Conservation (phyloP, 1,140 invertebrate genomes). For the Drosophila rhopaloa region DNA sequence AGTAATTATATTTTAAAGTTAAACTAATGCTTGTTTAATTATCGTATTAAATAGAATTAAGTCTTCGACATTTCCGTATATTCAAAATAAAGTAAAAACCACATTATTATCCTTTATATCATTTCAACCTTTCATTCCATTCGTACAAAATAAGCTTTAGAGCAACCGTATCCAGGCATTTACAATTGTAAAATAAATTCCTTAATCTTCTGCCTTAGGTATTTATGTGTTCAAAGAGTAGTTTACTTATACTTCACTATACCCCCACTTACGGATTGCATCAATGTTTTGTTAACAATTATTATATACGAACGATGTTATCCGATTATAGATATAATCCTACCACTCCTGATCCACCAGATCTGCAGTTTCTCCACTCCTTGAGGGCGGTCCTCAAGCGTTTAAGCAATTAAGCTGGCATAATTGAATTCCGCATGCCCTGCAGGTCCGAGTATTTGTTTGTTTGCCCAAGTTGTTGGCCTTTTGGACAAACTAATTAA, state of each 20-base stretch:
- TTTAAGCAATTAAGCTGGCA: conserved; percentile 56
- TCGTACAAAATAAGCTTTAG: too few relatives aligned
- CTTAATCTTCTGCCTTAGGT: too few relatives aligned
- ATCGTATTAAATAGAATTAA: too few relatives aligned
- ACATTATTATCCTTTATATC: too few relatives aligned
- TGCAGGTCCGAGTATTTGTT: conserved; percentile 28
- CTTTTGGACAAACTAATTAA: conserved; percentile 74
- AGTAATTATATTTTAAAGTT: too few relatives aligned
- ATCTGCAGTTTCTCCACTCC: not conserved
- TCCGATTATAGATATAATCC: conserved; percentile 10
- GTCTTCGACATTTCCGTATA: too few relatives aligned
- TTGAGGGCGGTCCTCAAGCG: not conserved
- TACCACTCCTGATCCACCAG: not conserved
- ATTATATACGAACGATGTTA: not conserved
- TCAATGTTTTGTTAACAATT: conserved; percentile 1
- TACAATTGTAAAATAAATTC: too few relatives aligned
- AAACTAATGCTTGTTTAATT: too few relatives aligned
- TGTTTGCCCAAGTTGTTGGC: conserved; percentile 44
- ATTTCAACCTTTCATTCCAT: too few relatives aligned
- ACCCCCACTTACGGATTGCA: not conserved
- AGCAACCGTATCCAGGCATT: too few relatives aligned
- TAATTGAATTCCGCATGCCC: conserved; percentile 62
- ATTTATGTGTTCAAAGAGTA: not conserved
- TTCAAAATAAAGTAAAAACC: too few relatives aligned
- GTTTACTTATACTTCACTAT: not conserved